These are phyloP conservation scores for Nymphalis c-album DNA, from an alignment of 2,888 invertebrate genomes.

Conservation along the genomic window DNA sequence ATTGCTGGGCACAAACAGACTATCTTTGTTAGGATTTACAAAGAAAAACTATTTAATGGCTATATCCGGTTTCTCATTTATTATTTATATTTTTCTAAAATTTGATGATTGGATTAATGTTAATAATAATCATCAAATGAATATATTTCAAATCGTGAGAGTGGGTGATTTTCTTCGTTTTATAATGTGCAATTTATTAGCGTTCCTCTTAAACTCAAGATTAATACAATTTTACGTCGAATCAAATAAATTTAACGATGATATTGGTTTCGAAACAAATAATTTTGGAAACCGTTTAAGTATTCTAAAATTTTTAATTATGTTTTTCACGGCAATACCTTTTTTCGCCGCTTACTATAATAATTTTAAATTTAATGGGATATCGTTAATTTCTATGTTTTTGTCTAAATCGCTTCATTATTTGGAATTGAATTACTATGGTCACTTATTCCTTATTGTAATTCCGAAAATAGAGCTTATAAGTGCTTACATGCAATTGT, in stretches of 20 bases:
- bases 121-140: too few species aligned
- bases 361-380: background rate
- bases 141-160: background rate
- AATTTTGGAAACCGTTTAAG: background rate
- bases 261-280: background rate
- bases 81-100: too few species aligned
- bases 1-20: constrained; percentile 13
- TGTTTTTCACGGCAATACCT: background rate
- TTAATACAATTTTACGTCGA: background rate
- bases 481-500: constrained; percentile 24
- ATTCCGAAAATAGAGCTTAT: constrained; percentile 29
- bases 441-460: constrained; percentile 33
- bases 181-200: background rate
- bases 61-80: background rate
- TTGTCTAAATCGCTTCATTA: constrained; percentile 9
- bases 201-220: background rate
- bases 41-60: background rate
- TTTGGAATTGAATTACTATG: constrained; percentile 35
- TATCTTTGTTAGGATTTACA: background rate
- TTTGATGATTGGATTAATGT: too few species aligned
- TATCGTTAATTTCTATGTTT: background rate
- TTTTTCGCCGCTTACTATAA: background rate
- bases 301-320: background rate
- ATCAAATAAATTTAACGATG: background rate
- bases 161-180: background rate